Base-by-base conservation (phyloP, 1,140 invertebrate genomes). In the Condylostylus longicornis region DNA sequence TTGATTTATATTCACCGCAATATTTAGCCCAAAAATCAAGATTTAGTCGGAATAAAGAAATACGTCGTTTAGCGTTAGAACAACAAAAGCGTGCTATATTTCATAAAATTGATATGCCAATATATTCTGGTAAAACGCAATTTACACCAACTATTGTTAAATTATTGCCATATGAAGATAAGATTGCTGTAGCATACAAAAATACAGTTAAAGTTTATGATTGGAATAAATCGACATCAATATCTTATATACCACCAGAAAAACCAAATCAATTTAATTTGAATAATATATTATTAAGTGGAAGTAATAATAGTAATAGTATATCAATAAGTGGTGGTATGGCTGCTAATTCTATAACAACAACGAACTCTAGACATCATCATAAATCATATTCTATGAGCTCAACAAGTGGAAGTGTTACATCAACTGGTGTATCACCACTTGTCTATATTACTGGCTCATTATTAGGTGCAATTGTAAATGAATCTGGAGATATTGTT, bases 141-240 rank as follows among this genome's bases (percentile, higher is more conserved):
- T 72, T 79, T 38, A 71, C 78, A 39, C 84, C 87, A 13, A 70
- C 75, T 38, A 71, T 82, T 13, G 64, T 94, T 32, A 70, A 75
- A 41, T 84, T 94, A 61, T 82, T 94, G 70, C 87, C 89, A 1
- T 93, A 83, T 56, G 85, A 94, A 51, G 74, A 82, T 43, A 79
- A 87, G 57, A 67, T 91, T 33, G 82, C 82, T 30, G 78, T 90
- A 31, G 83, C 86, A 30, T 80, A 82, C 42, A 81, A 79, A 59
- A 83, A 91, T 58, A 77, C 71, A 51, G 82, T 87, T 61, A 58
- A 43, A 14, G 58, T 45, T 58, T 62, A 62, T 48, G 58, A 60
- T 40, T 58, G 54, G 33, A 39, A 47, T n/a, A 41, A 45, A 10
- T 48, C 50, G 17, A 40, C 45, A 7, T 48, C 49, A 23, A 42